phyloP scores from a whole-genome alignment of 2,797 vertebrate genomes.

The Squalus acanthias region DNA sequence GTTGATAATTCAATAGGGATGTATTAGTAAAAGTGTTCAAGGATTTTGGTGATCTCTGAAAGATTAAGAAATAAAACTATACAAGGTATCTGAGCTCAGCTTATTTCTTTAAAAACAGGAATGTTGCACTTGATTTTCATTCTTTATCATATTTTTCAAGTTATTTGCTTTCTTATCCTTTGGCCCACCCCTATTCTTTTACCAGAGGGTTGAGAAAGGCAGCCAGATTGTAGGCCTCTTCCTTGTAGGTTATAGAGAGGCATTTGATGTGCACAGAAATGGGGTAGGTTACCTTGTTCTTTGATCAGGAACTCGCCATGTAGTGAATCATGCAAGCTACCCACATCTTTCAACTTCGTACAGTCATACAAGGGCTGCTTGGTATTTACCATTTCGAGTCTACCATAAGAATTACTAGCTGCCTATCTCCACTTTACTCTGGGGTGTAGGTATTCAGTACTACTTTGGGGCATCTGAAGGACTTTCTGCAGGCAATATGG shows the following conservation, averaged over 20 bases:
- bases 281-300: not conserved
- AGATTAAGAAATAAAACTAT: not conserved
- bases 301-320: no score
- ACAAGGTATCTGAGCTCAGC: not conserved
- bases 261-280: not conserved
- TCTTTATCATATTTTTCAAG: not conserved
- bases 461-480: not conserved
- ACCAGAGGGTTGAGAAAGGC: not conserved
- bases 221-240: not conserved
- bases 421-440: not conserved
- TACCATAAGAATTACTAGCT: not conserved
- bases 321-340: no score
- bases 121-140: not conserved
- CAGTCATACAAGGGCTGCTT: no score
- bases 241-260: not conserved
- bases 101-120: not conserved
- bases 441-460: not conserved
- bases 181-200: not conserved
- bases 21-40: not conserved
- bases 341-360: no score
- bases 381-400: no score
- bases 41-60: not conserved
- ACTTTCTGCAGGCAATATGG: not conserved
- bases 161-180: not conserved
- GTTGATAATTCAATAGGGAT: not conserved